phyloP scores from a whole-genome alignment of 2,113 vertebrate genomes.

The Callionymus lyra region DNA sequence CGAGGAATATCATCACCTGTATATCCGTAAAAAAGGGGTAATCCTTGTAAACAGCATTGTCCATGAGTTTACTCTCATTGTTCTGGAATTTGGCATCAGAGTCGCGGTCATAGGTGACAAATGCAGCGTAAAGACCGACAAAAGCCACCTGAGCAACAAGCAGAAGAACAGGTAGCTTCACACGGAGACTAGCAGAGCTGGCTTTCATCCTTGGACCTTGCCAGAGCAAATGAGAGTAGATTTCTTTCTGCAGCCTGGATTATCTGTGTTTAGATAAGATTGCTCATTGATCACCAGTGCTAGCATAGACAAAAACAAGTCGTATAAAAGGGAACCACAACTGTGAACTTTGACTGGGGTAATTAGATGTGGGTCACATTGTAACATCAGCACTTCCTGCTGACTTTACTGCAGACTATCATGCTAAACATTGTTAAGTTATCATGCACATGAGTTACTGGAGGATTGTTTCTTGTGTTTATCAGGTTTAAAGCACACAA shows the following conservation, averaged over 20 bases:
- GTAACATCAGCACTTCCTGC: no score
- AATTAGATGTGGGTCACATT: slow-evolving; percentile 3
- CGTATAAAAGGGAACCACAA: background rate
- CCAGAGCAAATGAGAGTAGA: slow-evolving; percentile 7
- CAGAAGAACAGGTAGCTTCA: slow-evolving; percentile 62
- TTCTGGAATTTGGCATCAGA: slow-evolving; percentile 31
- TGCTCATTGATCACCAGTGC: slow-evolving; percentile 4
- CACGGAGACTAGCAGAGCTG: slow-evolving; percentile 21
- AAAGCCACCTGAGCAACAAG: slow-evolving; percentile 60
- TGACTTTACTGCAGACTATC: no score
- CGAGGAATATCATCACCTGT: slow-evolving; percentile 78
- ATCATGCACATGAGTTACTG: no score
- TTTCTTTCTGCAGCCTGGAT: slow-evolving; percentile 11
- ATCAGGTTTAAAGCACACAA: no score
- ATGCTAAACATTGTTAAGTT: no score
- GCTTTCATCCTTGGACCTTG: slow-evolving; percentile 44
- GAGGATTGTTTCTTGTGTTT: no score
- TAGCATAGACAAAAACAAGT: slow-evolving; percentile 1
- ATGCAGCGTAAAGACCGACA: slow-evolving; percentile 62
- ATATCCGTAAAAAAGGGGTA: slow-evolving; percentile 76
- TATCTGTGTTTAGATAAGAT: slow-evolving; percentile 33
- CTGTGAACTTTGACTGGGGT: slow-evolving; percentile 41
- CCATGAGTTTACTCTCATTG: slow-evolving; percentile 43
- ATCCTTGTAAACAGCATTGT: slow-evolving; percentile 57
- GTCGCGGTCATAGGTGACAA: slow-evolving; percentile 68